Evolutionary conservation across 2,113 vertebrate genomes (phyloP), one percentile per base, ranked within the genome.

Genomic region (Ancistrus triradiatus): DNA sequence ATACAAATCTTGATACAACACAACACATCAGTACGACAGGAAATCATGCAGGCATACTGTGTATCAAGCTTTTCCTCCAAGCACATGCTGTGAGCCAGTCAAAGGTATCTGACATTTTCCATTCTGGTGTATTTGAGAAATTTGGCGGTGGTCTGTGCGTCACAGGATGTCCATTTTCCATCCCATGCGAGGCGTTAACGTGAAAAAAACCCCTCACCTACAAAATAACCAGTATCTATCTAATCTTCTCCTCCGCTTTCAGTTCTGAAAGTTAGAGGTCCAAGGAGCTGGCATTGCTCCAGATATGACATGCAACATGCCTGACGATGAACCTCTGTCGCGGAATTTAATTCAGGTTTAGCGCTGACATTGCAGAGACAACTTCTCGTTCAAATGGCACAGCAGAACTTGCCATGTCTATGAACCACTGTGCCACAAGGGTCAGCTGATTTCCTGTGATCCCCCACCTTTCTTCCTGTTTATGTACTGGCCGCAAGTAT

Each of bases 81-180:
- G 25, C 9, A 48, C 7, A 35, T 10, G n/a, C 9, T 40, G 17
- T 52, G 18, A 59, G 27, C 33, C 47, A 68, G 52, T 61, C 21
- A 43, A 38, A 21, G n/a, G 24, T 51, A 46, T 62, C 40, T 73
- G 70, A 59, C 70, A 63, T 73, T 62, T 71, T 75, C 73, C 64
- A 24, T 65, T 71, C 35, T 63, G 53, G 63, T 59, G 60, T 65
- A 56, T 64, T 62, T 62, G 43, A 56, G 25, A 71, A 33, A 50
- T 50, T 58, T 55, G 31, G 49, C 6, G 59, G 68, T 71, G 49
- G 49, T 21, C 14, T 9, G 44, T 68, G 56, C 64, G 60, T 75
- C 73, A 75, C 59, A 69, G 62, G 72, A 74, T 70, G 68, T 59
- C 33, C n/a, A 63, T 42, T 74, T 74, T 70, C 59, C 72, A 62